Evolutionary conservation across 37 sponge, comb jelly and placozoan species (phyloP).

Genomic region (Aplysina aerophoba): DNA sequence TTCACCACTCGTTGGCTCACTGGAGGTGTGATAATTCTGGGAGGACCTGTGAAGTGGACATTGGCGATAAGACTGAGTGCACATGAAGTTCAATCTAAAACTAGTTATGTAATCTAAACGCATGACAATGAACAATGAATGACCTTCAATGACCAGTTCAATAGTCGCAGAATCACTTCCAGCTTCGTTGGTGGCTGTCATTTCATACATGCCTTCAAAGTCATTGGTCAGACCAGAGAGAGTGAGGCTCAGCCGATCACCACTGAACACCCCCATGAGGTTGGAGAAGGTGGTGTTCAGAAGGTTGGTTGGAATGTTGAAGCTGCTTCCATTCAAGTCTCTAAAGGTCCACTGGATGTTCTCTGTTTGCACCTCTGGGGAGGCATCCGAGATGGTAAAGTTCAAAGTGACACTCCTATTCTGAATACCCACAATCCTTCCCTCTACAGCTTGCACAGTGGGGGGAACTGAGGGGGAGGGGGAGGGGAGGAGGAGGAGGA

Average conservation of each 20-base stretch:
- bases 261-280: background rate
- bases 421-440: conserved; percentile 35
- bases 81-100: background rate
- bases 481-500: background rate
- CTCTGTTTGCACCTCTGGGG: conserved; percentile 40
- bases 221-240: conserved; percentile 25
- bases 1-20: conserved; percentile 43
- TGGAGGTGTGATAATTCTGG: conserved; percentile 43
- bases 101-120: too few relatives aligned
- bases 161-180: conserved; percentile 33
- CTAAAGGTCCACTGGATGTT: conserved; percentile 51
- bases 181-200: conserved; percentile 63
- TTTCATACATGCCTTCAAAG: conserved; percentile 68
- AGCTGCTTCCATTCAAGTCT: background rate
- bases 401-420: conserved; percentile 2
- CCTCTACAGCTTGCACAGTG: conserved; percentile 30
- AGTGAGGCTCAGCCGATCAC: conserved; percentile 12
- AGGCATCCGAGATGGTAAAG: conserved; percentile 55
- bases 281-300: background rate
- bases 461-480: conserved; percentile 62
- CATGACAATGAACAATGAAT: background rate
- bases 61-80: background rate
- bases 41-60: conserved; percentile 52
- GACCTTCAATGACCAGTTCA: conserved; percentile 63
- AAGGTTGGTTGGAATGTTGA: conserved; percentile 37